These are phyloP conservation scores for Myripristis murdjan DNA, from an alignment of 2,797 vertebrate genomes.

Conservation along the genomic window DNA sequence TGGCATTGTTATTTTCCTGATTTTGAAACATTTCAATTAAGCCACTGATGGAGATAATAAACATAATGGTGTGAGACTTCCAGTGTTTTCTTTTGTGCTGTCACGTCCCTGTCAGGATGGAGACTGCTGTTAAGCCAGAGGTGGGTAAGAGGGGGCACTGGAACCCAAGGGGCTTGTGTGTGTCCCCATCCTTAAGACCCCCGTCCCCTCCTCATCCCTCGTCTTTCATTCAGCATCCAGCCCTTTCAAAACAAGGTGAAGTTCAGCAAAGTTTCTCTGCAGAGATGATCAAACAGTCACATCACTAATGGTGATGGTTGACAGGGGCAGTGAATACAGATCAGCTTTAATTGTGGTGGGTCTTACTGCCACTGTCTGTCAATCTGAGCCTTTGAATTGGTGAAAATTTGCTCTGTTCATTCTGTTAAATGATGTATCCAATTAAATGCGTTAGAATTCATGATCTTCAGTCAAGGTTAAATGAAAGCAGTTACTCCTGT, in stretches of 20 bases:
- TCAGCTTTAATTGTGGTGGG: conserved; percentile 99
- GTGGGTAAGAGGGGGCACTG: conserved; percentile 66
- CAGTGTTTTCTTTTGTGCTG: conserved; percentile 76
- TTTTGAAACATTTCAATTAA: conserved; percentile 89
- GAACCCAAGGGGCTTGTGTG: conserved; percentile 50
- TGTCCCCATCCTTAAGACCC: conserved; percentile 30
- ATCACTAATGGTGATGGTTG: conserved; percentile 95
- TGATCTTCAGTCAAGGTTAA: conserved; percentile 99
- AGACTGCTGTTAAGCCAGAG: conserved; percentile 60
- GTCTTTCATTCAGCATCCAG: conserved; percentile 82
- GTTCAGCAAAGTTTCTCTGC: conserved; percentile 91
- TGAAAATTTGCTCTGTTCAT: conserved; percentile 99
- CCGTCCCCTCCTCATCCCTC: conserved; percentile 58
- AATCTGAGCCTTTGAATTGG: conserved; percentile 99
- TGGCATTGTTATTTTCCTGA: conserved; percentile 81
- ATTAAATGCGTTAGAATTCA: conserved; percentile 99
- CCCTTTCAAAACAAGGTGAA: conserved; percentile 97
- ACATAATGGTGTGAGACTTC: conserved; percentile 77
- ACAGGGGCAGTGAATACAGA: conserved; percentile 98
- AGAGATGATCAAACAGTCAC: conserved; percentile 94
- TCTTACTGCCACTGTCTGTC: conserved; percentile 99
- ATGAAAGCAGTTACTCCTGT: conserved; percentile 99
- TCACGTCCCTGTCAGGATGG: conserved; percentile 65
- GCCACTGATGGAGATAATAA: conserved; percentile 81
- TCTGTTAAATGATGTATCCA: conserved; percentile 99